Evolutionary conservation across 2,888 invertebrate species (phyloP).

Genomic region (Theretra japonica): DNA sequence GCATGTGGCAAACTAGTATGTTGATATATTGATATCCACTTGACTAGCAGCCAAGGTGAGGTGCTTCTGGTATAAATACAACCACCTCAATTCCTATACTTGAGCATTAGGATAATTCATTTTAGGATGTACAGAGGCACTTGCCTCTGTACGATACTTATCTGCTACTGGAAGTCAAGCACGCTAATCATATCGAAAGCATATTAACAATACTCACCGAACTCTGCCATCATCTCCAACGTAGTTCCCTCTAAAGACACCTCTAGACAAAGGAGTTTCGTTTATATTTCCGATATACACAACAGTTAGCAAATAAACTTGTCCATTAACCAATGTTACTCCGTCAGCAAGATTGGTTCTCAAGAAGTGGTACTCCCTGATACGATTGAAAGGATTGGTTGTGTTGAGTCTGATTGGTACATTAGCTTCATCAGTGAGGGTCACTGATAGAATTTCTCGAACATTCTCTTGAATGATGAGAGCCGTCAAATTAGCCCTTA

Average conservation of each 20-base stretch:
- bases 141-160: too few relatives aligned
- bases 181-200: neutral
- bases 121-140: too few relatives aligned
- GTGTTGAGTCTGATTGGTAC: constrained; percentile 47
- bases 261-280: constrained; percentile 74
- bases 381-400: constrained; percentile 54
- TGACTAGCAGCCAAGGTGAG: too few relatives aligned
- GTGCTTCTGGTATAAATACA: too few relatives aligned
- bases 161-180: too few relatives aligned
- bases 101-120: too few relatives aligned
- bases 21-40: too few relatives aligned
- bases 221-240: constrained; percentile 54
- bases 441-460: constrained; percentile 54
- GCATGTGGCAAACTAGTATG: too few relatives aligned
- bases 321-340: constrained; percentile 51
- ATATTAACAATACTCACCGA: constrained; percentile 57
- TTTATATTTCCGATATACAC: constrained; percentile 74
- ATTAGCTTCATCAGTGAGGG: constrained; percentile 48
- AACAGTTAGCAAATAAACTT: constrained; percentile 58
- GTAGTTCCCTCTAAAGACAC: constrained; percentile 75
- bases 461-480: constrained; percentile 74
- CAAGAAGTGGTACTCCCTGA: constrained; percentile 64
- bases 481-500: constrained; percentile 48
- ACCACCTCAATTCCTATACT: too few relatives aligned
- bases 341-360: constrained; percentile 64